Evolutionary conservation across 2,888 invertebrate genomes (phyloP).

Genomic region (Notodonta dromedarius): DNA sequence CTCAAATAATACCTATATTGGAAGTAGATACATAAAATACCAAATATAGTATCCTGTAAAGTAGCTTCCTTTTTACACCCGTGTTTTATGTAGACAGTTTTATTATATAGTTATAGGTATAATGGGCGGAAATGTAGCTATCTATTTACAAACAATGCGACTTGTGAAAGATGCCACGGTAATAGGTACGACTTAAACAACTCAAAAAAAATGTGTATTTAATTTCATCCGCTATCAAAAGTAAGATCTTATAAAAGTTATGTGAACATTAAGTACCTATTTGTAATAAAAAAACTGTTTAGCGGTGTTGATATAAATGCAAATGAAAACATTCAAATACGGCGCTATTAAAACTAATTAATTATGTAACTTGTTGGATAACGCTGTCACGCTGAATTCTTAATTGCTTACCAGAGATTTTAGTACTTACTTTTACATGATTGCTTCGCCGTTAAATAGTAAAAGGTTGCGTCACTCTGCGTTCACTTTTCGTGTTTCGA

Average conservation of each 20-base stretch:
- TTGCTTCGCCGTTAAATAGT: slow-evolving; percentile 62
- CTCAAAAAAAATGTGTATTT: neutral
- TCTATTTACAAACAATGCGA: neutral
- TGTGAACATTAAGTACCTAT: neutral
- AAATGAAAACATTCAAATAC: slow-evolving; percentile 22
- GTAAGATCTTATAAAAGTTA: slow-evolving; percentile 21
- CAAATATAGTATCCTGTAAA: too few species aligned
- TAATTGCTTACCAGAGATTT: slow-evolving; percentile 47
- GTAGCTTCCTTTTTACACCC: too few species aligned
- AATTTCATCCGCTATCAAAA: slow-evolving; percentile 15
- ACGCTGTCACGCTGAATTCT: slow-evolving; percentile 39
- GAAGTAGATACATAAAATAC: too few species aligned
- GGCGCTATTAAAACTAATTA: slow-evolving; percentile 23
- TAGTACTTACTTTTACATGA: slow-evolving; percentile 57
- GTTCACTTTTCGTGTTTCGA: slow-evolving; percentile 78
- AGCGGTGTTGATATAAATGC: slow-evolving; percentile 22
- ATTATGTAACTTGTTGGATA: slow-evolving; percentile 42
- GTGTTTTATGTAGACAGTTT: too few species aligned
- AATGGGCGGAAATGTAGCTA: too few species aligned
- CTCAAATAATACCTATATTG: too few species aligned
- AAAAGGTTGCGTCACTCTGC: slow-evolving; percentile 73
- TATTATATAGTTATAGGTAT: too few species aligned
- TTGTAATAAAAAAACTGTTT: slow-evolving; percentile 14
- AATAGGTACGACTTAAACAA: neutral
- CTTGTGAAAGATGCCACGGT: neutral